Percentiles rank a stretch among this genome's conserved stretches.
phyloP scores from a whole-genome alignment of 1,140 invertebrate genomes.

The Drosophila gunungcola region DNA sequence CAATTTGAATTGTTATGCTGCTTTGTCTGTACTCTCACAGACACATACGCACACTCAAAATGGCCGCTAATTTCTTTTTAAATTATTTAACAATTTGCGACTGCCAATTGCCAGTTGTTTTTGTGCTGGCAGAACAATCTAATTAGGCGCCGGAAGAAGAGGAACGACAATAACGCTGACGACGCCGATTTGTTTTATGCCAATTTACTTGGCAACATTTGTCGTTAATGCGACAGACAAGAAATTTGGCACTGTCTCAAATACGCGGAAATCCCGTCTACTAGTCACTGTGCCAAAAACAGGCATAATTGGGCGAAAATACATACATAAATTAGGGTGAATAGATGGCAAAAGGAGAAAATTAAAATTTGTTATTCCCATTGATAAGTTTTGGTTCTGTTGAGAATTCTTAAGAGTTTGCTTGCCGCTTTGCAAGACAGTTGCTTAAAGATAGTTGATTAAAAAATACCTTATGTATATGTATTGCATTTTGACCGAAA shows the following conservation, averaged over 20 bases:
- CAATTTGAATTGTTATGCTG: conserved; percentile 68
- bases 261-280: conserved; percentile 17
- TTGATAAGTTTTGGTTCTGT: background rate
- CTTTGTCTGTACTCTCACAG: conserved; percentile 46
- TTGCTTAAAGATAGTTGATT: too few species aligned
- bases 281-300: conserved; percentile 40
- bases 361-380: conserved; percentile 17
- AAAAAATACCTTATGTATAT: too few species aligned
- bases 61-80: conserved; percentile 80
- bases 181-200: conserved; percentile 77
- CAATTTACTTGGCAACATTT: conserved; percentile 79
- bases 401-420: background rate
- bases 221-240: conserved; percentile 74
- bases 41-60: conserved; percentile 41
- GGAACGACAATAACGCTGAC: conserved; percentile 54
- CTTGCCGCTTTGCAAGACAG: background rate
- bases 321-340: conserved; percentile 72
- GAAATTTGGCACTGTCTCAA: conserved; percentile 60
- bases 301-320: conserved; percentile 68
- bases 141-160: conserved; percentile 49
- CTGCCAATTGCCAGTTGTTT: conserved; percentile 38
- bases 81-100: conserved; percentile 80
- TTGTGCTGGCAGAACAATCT: conserved; percentile 60
- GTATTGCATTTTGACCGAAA: too few species aligned
- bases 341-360: conserved; percentile 28